Evolutionary conservation across 2,113 vertebrate genomes (phyloP).

Genomic region (Eudyptes chrysolophus): DNA sequence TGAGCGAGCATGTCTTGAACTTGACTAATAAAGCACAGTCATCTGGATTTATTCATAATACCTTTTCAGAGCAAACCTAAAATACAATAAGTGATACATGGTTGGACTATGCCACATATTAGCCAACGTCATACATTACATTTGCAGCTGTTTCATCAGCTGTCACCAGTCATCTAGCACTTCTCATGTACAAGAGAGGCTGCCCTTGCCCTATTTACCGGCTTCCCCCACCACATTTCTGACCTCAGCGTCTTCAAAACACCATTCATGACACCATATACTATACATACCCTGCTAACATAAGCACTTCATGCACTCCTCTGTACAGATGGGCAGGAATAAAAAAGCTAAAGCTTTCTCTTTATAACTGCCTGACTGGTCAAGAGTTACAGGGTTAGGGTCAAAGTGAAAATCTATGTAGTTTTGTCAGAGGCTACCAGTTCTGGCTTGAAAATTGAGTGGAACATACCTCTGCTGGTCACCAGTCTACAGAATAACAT

Average conservation of each 20-base stretch:
- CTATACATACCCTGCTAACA: neutral
- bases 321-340: neutral
- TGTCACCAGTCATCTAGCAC: neutral
- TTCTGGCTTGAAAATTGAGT: neutral
- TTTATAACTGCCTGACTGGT: fast-evolving
- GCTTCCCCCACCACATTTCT: neutral
- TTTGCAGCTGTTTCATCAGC: slow-evolving; percentile 39
- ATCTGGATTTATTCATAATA: neutral
- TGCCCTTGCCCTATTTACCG: neutral
- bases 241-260: neutral
- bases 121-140: neutral
- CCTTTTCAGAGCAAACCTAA: neutral
- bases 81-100: neutral
- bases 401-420: neutral
- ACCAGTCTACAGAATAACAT: neutral
- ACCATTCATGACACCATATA: fast-evolving
- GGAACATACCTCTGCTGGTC: neutral
- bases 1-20: fast-evolving
- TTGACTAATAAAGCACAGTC: neutral
- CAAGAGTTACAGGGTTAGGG: neutral
- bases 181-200: neutral
- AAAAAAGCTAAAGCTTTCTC: neutral
- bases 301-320: neutral
- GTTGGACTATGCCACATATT: neutral
- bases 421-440: neutral